Conservation (phyloP, 2,888 invertebrate species). For the Acheta domesticus region DNA sequence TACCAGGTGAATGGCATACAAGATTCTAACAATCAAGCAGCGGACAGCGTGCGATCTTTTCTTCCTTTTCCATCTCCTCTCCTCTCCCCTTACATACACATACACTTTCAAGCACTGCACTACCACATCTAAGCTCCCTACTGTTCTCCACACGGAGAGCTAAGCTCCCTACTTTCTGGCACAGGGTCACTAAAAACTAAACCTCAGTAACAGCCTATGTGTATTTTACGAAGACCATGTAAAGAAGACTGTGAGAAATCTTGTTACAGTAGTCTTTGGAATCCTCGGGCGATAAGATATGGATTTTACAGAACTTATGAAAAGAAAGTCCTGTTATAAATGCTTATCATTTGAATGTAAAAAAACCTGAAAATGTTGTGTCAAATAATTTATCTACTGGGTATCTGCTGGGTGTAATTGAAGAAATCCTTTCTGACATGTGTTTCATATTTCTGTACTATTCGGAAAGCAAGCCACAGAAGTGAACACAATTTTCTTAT, state of each 20-base stretch:
- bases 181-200: constrained; percentile 22
- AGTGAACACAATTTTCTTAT: constrained; percentile 8
- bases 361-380: neutral
- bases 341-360: neutral
- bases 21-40: too few relatives aligned
- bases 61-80: too few relatives aligned
- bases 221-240: neutral
- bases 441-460: neutral
- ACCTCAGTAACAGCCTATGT: neutral
- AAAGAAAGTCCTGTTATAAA: too few relatives aligned
- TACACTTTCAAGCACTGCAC: too few relatives aligned
- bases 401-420: neutral
- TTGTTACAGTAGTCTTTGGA: neutral
- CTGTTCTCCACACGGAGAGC: too few relatives aligned
- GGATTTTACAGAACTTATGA: too few relatives aligned
- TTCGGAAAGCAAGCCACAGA: neutral
- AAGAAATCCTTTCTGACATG: neutral
- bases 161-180: constrained; percentile 55
- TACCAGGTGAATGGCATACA: too few relatives aligned
- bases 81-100: too few relatives aligned
- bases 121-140: too few relatives aligned
- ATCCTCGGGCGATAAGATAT: neutral
- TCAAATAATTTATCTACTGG: neutral
- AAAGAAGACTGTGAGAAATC: neutral
- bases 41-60: too few relatives aligned